phyloP scores from a whole-genome alignment of 1,140 invertebrate species.

The Meloidogyne exigua region DNA sequence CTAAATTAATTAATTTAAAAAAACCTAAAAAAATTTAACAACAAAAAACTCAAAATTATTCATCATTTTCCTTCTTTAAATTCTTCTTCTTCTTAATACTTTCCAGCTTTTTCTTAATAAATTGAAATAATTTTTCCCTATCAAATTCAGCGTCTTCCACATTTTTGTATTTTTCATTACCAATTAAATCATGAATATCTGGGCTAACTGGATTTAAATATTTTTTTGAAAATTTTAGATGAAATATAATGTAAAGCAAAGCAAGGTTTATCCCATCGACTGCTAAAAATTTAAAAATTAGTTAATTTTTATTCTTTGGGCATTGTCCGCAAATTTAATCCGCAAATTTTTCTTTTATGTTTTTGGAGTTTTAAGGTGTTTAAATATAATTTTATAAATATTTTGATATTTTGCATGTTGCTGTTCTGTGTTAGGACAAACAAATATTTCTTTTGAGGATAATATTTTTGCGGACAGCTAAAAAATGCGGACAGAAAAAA shows the following conservation, averaged over 20 bases:
- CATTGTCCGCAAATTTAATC: neutral
- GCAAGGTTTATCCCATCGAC: constrained; percentile 34
- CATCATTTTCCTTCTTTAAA: neutral
- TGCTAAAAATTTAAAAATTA: constrained; percentile 15
- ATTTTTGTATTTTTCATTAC: neutral
- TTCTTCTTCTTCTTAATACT: neutral
- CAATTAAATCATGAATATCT: neutral
- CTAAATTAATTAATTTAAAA: neutral
- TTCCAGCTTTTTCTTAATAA: constrained; percentile 9
- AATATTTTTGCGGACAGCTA: no score
- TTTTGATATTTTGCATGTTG: no score
- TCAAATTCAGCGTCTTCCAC: constrained; percentile 10
- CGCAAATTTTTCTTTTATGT: neutral
- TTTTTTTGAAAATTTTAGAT: neutral
- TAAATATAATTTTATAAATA: no score
- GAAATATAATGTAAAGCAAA: neutral
- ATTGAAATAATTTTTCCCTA: neutral
- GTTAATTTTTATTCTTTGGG: neutral
- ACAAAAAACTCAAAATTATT: neutral
- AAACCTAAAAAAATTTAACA: neutral
- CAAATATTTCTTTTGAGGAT: no score
- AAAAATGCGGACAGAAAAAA: no score
- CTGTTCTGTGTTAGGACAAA: no score
- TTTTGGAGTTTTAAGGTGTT: no score
- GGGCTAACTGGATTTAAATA: constrained; percentile 1